A percentile compares a stretch with the other conserved stretches of the same genome.
Conservation (phyloP, 2,113 vertebrate species). For the Caranx melampygus region DNA sequence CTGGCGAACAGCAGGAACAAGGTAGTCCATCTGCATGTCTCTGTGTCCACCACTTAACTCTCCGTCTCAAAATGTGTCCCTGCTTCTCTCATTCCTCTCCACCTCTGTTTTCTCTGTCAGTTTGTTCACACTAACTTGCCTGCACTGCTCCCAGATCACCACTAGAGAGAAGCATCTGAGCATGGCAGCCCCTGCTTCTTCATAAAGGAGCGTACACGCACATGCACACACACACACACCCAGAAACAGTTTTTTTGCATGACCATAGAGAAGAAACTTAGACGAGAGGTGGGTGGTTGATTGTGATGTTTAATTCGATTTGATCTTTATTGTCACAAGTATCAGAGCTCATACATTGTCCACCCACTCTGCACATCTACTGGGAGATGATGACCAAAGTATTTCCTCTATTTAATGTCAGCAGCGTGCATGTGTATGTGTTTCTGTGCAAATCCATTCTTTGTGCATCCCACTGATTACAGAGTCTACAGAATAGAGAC, state of each 20-base stretch:
- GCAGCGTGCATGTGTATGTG: conserved; percentile 13
- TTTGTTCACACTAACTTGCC: neutral
- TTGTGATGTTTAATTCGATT: conserved; percentile 58
- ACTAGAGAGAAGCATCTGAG: conserved; percentile 59
- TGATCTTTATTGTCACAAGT: conserved; percentile 56
- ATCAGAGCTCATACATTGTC: conserved; percentile 14
- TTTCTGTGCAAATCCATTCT: conserved; percentile 5
- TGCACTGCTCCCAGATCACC: conserved; percentile 31
- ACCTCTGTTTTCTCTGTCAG: neutral
- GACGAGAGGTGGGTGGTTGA: conserved; percentile 23
- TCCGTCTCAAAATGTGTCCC: neutral
- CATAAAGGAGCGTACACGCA: neutral
- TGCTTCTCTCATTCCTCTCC: neutral
- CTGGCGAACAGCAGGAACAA: conserved; percentile 84
- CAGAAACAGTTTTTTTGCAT: conserved; percentile 11
- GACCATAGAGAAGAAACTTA: conserved; percentile 5
- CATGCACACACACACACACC: neutral
- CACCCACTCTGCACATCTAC: conserved; percentile 54
- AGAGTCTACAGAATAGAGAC: conserved; percentile 5
- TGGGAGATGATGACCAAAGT: conserved; percentile 39
- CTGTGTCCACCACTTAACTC: neutral
- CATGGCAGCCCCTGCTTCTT: neutral
- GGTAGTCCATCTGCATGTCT: conserved; percentile 49
- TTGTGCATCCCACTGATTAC: conserved; percentile 25
- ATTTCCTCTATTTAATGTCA: conserved; percentile 61